phyloP scores from a whole-genome alignment of 2,888 invertebrate species.

The Eupithecia inturbata region DNA sequence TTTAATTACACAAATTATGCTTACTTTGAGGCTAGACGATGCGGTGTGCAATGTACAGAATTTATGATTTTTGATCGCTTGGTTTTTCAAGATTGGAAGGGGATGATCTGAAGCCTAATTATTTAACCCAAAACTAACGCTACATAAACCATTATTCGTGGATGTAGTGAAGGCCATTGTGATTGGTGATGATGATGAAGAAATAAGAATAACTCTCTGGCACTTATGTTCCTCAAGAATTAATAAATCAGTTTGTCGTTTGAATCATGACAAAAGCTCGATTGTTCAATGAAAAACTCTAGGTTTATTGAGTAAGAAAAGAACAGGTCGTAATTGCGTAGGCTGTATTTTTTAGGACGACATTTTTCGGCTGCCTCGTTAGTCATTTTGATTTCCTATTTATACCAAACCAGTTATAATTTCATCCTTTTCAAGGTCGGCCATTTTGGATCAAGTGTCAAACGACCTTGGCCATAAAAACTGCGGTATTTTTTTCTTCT shows the following conservation, averaged over 20 bases:
- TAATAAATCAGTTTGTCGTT: too few relatives aligned
- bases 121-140: too few relatives aligned
- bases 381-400: not conserved
- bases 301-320: not conserved
- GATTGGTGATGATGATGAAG: too few relatives aligned
- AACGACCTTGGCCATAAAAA: slow-evolving; percentile 41
- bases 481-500: slow-evolving; percentile 25
- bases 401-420: not conserved
- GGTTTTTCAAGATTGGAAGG: too few relatives aligned
- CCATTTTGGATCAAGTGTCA: slow-evolving; percentile 49
- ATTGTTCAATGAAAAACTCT: not conserved
- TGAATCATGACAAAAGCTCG: not conserved
- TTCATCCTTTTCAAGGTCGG: slow-evolving; percentile 47
- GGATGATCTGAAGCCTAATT: too few relatives aligned
- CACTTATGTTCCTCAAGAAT: too few relatives aligned
- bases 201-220: too few relatives aligned
- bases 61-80: too few relatives aligned
- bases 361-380: not conserved
- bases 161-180: too few relatives aligned
- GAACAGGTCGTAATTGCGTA: slow-evolving; percentile 1
- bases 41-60: too few relatives aligned
- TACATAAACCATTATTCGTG: too few relatives aligned
- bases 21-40: not conserved
- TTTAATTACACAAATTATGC: not conserved
- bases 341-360: not conserved